Conservation (phyloP, 2,888 invertebrate genomes). For the Macaria notata region DNA sequence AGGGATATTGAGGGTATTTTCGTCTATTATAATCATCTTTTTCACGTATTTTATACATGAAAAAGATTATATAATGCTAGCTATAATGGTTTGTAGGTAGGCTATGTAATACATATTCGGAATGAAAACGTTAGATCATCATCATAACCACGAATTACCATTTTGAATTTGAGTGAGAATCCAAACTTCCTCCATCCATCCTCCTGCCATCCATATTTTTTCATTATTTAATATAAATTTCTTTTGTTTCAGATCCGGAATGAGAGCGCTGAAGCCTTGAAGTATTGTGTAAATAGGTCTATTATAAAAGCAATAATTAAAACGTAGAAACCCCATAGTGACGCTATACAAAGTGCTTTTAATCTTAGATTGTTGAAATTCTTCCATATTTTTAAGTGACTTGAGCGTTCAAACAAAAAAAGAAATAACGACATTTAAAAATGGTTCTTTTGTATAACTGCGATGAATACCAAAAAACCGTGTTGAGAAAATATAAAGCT, state of each 20-base stretch:
- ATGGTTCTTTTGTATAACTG: conserved; percentile 12
- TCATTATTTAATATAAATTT: too few relatives aligned
- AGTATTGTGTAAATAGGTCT: conserved; percentile 56
- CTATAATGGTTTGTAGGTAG: too few relatives aligned
- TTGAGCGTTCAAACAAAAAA: conserved; percentile 1
- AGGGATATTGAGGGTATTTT: too few relatives aligned
- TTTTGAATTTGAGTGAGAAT: too few relatives aligned
- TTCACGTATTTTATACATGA: too few relatives aligned
- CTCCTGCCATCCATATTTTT: too few relatives aligned
- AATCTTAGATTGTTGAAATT: conserved; percentile 43
- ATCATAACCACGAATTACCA: too few relatives aligned
- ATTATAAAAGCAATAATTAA: conserved; percentile 73
- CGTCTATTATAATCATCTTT: too few relatives aligned
- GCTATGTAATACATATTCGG: too few relatives aligned
- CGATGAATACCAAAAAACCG: conserved; percentile 19
- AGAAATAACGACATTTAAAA: conserved; percentile 14
- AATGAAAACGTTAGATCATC: too few relatives aligned
- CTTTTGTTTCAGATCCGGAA: conserved; percentile 58
- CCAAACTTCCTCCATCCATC: too few relatives aligned
- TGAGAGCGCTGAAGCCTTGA: conserved; percentile 23
- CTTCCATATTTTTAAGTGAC: conserved; percentile 54
- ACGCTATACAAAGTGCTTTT: conserved; percentile 59
- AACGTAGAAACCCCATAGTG: conserved; percentile 71
- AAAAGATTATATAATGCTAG: too few relatives aligned
- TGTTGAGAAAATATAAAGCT: conserved; percentile 36